Conservation (phyloP, 2,888 invertebrate genomes). For the Leistus spinibarbis region DNA sequence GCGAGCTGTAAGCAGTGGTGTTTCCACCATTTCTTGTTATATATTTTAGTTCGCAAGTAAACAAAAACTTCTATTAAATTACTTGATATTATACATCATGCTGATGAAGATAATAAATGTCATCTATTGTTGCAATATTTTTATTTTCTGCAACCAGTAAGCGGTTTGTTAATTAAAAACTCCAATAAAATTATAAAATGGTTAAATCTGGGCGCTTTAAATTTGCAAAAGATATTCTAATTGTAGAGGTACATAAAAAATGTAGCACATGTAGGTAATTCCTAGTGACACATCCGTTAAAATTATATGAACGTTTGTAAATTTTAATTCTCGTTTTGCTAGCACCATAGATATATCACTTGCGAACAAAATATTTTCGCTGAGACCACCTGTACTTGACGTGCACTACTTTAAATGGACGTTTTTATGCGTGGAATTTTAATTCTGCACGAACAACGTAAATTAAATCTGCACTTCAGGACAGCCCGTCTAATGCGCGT, state of each 20-base stretch:
- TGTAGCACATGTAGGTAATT: not conserved
- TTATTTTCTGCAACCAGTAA: too few relatives aligned
- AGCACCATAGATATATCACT: not conserved
- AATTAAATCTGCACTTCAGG: constrained; percentile 11
- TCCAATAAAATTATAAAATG: too few relatives aligned
- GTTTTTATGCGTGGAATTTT: constrained; percentile 31
- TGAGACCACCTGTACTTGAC: constrained; percentile 16
- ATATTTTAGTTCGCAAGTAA: too few relatives aligned
- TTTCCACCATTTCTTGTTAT: too few relatives aligned
- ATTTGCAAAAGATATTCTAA: not conserved
- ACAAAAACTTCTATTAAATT: too few relatives aligned
- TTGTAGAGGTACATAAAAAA: not conserved
- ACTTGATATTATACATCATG: too few relatives aligned
- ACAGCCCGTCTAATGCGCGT: not conserved
- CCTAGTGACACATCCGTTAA: not conserved
- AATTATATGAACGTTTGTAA: not conserved
- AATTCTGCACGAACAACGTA: constrained; percentile 31
- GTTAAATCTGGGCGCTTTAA: not conserved
- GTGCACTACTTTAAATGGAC: constrained; percentile 17
- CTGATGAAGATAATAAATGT: too few relatives aligned
- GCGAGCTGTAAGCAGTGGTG: too few relatives aligned
- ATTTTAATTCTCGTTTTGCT: not conserved
- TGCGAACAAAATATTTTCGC: not conserved
- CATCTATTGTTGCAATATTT: too few relatives aligned
- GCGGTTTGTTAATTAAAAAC: too few relatives aligned